Evolutionary conservation across 2,113 vertebrate species (phyloP).

Genomic region (Neomonachus schauinslandi): DNA sequence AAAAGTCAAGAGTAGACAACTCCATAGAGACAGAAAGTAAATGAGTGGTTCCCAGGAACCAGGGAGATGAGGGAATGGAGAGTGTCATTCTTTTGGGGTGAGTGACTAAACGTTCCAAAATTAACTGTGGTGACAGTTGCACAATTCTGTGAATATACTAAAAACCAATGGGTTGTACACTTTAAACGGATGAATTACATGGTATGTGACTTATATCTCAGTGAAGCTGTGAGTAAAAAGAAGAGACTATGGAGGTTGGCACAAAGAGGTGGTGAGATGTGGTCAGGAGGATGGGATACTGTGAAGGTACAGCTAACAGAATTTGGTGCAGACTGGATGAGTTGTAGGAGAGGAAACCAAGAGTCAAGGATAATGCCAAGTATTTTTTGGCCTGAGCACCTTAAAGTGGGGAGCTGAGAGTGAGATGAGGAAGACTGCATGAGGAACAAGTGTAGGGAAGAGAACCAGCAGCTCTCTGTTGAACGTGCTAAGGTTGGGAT

Average conservation of each 20-base stretch:
- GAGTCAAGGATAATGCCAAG: neutral
- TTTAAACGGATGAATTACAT: neutral
- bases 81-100: neutral
- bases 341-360: neutral
- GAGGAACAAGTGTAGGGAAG: neutral
- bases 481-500: neutral
- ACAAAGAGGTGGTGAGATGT: neutral
- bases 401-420: neutral
- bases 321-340: neutral
- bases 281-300: neutral
- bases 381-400: neutral
- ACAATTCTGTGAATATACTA: neutral
- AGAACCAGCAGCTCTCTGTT: neutral
- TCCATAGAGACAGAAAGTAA: neutral
- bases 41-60: neutral
- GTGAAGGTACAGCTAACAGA: neutral
- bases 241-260: neutral
- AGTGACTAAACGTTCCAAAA: neutral
- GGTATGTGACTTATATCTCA: neutral
- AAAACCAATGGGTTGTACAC: neutral
- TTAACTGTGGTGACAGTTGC: neutral
- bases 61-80: neutral
- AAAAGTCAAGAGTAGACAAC: neutral
- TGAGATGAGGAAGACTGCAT: neutral
- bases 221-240: neutral